Conservation (phyloP, 2,113 vertebrate species). For the Cyanoramphus novaezelandiae region DNA sequence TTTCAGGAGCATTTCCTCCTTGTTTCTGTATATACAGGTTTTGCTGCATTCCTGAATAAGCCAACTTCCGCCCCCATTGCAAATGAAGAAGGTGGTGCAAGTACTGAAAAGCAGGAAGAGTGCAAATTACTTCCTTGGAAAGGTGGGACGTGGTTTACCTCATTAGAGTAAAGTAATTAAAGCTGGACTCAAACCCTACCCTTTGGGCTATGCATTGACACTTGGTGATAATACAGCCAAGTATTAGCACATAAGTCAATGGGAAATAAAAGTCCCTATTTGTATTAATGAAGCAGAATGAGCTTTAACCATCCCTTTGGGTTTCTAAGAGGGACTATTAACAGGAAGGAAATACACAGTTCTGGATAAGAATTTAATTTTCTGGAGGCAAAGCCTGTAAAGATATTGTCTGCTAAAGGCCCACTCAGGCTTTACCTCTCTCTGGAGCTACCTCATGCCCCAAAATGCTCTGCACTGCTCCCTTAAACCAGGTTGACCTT, state of each 20-base stretch:
- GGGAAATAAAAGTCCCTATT: background rate
- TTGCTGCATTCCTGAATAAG: background rate
- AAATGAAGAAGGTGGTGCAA: background rate
- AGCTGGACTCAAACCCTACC: background rate
- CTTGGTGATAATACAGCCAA: background rate
- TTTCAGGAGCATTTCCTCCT: background rate
- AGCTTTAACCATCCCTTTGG: background rate
- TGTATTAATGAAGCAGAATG: background rate
- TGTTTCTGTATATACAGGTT: rapidly evolving
- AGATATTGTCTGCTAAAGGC: background rate
- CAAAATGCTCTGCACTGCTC: background rate
- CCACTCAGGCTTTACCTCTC: background rate
- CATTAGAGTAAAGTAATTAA: conserved; percentile 57
- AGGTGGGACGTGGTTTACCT: conserved; percentile 30
- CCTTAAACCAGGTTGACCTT: background rate
- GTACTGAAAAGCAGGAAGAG: background rate
- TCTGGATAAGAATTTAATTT: background rate
- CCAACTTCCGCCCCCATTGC: background rate
- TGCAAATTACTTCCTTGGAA: conserved; percentile 39
- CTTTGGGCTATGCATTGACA: conserved; percentile 19
- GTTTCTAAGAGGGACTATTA: background rate
- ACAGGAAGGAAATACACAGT: background rate
- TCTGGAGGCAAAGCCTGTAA: background rate
- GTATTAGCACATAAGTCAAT: background rate
- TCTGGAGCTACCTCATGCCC: background rate